Conservation (phyloP, 2,113 vertebrate species). For the Eidolon helvum region DNA sequence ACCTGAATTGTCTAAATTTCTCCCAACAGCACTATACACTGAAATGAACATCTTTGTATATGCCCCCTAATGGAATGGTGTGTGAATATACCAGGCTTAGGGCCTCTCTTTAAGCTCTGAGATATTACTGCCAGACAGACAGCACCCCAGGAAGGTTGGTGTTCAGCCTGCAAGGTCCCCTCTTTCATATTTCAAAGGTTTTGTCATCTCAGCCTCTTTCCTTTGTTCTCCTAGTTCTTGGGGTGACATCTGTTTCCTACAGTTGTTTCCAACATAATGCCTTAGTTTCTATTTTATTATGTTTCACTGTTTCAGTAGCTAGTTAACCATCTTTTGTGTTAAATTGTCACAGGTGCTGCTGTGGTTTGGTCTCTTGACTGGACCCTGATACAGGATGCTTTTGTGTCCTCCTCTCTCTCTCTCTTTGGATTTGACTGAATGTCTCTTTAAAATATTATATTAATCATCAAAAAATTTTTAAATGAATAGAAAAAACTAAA, state of each 20-base stretch:
- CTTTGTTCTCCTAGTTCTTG: not conserved
- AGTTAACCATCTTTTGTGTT: not conserved
- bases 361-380: not conserved
- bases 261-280: not conserved
- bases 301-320: not conserved
- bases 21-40: not conserved
- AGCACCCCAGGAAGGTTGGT: accelerated
- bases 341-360: not conserved
- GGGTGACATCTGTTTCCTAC: not conserved
- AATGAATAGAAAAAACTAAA: not conserved
- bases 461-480: not conserved
- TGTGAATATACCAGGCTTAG: not conserved
- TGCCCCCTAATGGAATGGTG: not conserved
- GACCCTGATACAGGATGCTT: not conserved
- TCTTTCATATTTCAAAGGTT: not conserved
- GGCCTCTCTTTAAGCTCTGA: not conserved
- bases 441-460: not conserved
- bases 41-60: not conserved
- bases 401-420: not conserved
- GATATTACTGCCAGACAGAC: not conserved
- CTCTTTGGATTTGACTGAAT: not conserved
- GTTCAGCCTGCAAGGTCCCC: not conserved
- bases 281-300: not conserved
- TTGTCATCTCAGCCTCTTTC: not conserved
- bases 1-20: not conserved